These are phyloP conservation scores for Steinernema feltiae DNA, from an alignment of 1,140 invertebrate species.

Conservation along the genomic window DNA sequence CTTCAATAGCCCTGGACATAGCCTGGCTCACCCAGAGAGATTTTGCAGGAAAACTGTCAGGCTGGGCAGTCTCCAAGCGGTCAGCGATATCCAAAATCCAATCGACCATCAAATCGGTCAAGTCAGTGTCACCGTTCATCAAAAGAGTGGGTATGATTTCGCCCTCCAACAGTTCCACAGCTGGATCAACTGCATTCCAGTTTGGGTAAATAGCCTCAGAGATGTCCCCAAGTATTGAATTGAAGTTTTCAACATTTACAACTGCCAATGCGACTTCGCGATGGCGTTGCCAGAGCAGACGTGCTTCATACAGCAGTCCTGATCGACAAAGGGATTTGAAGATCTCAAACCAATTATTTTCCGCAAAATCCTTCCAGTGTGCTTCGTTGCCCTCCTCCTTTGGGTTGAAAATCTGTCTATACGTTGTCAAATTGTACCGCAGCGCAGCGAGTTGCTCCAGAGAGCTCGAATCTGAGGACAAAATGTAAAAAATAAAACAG, in stretches of 20 bases:
- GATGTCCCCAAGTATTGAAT: background rate
- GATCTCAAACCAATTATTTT: background rate
- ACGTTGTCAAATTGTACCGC: background rate
- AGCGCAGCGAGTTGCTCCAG: background rate
- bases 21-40: background rate
- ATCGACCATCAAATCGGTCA: background rate
- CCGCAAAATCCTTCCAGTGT: background rate
- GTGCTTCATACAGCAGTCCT: background rate
- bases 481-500: background rate
- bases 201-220: background rate
- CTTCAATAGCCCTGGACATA: constrained; percentile 5
- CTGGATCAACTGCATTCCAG: background rate
- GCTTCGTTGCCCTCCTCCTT: background rate
- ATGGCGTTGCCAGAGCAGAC: background rate
- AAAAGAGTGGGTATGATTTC: background rate
- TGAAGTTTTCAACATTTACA: background rate
- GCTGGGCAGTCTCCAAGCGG: background rate
- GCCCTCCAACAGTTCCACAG: constrained; percentile 1
- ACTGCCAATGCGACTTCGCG: background rate
- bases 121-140: background rate
- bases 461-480: background rate
- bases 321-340: background rate
- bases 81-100: background rate
- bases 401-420: background rate
- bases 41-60: constrained; percentile 4